Evolutionary conservation across 2,888 invertebrate species (phyloP).

Genomic region (Vesta saturnalis): DNA sequence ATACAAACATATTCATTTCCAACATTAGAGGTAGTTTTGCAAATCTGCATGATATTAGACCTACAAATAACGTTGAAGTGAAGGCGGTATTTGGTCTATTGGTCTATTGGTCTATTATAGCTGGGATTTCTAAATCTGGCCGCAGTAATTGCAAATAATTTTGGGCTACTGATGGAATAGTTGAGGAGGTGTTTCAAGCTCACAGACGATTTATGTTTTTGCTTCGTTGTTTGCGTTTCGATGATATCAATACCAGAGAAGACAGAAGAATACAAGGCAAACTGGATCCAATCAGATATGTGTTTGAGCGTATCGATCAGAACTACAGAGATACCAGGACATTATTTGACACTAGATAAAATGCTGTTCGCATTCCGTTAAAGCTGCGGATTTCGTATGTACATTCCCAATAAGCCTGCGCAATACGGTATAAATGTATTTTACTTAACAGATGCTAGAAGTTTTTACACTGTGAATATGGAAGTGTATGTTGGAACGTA

Average conservation of each 20-base stretch:
- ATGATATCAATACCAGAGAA: slow-evolving; percentile 31
- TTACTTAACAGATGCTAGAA: slow-evolving; percentile 33
- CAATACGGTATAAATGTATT: slow-evolving; percentile 35
- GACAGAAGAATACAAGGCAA: slow-evolving; percentile 34
- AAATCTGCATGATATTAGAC: not conserved
- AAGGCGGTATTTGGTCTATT: not conserved
- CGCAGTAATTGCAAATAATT: slow-evolving; percentile 33
- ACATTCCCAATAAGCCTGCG: slow-evolving; percentile 33
- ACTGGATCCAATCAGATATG: slow-evolving; percentile 28
- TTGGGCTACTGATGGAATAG: slow-evolving; percentile 42
- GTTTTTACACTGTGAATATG: slow-evolving; percentile 32
- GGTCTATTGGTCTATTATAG: too few species aligned
- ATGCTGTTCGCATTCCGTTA: slow-evolving; percentile 33
- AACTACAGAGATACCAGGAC: slow-evolving; percentile 41
- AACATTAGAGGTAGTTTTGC: too few species aligned
- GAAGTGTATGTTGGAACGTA: too few species aligned
- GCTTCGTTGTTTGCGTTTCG: too few species aligned
- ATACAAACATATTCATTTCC: too few species aligned
- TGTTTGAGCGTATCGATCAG: slow-evolving; percentile 44
- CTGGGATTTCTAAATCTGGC: slow-evolving; percentile 4
- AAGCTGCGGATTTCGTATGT: slow-evolving; percentile 30
- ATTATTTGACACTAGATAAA: slow-evolving; percentile 32
- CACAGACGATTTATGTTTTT: slow-evolving; percentile 42
- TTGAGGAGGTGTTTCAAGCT: slow-evolving; percentile 43
- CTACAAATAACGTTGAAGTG: not conserved